Base-by-base conservation (phyloP, 2,113 vertebrate genomes). In the Spermophilus dauricus region DNA sequence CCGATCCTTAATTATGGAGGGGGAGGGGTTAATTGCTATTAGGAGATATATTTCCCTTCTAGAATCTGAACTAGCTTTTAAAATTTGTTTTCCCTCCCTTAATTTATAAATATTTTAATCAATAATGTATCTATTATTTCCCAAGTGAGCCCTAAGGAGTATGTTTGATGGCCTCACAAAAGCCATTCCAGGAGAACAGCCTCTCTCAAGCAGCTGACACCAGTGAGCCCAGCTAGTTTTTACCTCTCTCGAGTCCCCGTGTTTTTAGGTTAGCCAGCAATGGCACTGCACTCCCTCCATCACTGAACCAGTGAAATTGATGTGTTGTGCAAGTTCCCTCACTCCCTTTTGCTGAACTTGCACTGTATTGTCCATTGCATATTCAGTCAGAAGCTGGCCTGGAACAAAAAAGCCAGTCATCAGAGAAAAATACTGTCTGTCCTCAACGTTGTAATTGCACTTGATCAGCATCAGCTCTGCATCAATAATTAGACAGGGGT, bases 51-150 rank as follows among this genome's bases (percentile, higher is more conserved):
- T 95, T 97, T 96, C 77, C 98, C 98, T 98, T 97, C 67, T 90
- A 96, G 94, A 98, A 93, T 94, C 95, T 53, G 77, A 98, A 93
- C 58, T 56, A 91, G 96, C 97, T 98, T 98, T 98, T 98, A 56
- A 96, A 98, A 95, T 98, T 98, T 98, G 81, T 98, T 98, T 98
- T 97, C 83, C 89, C 97, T 98, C 91, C 91, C 92, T 96, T 97
- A 98, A 98, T 98, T 98, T 98, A 98, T 98, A 98, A 98, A 98
- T 97, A 1, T 97, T 97, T 96, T 93, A 95, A 98, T 98, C 90
- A 97, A 98, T 98, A 98, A 98, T 98, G 97, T 97, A 98, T 97
- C 84, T 86, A 24, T 98, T 96, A 88, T 98, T 98, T 98, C 98
- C 98, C 98, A 93, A 89, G 94, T 93, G 98, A 98, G 92, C 97